These are phyloP conservation scores for Tortricodes alternella DNA, from an alignment of 2,888 invertebrate species.

Conservation along the genomic window DNA sequence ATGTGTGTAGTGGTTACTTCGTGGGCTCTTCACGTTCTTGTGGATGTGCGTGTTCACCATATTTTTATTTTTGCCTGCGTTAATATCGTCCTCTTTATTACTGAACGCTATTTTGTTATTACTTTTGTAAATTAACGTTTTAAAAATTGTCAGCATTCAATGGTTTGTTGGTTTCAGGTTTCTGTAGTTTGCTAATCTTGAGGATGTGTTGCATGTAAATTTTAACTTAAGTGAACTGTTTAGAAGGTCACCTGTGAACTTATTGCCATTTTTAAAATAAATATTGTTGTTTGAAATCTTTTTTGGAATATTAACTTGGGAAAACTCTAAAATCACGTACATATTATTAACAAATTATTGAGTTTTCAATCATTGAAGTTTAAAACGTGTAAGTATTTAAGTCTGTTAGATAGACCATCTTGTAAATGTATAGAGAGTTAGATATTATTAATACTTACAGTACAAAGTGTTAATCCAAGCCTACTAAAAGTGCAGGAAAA, in stretches of 20 bases:
- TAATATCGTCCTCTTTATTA: constrained; percentile 52
- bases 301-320: too few species aligned
- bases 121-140: constrained; percentile 14
- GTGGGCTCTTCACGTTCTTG: constrained; percentile 42
- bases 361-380: too few species aligned
- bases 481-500: constrained; percentile 59
- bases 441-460: too few species aligned
- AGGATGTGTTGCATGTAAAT: neutral
- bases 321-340: too few species aligned
- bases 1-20: constrained; percentile 50
- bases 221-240: constrained; percentile 14
- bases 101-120: constrained; percentile 34
- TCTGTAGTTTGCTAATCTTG: neutral
- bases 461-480: constrained; percentile 53
- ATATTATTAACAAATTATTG: too few species aligned
- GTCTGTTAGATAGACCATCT: too few species aligned
- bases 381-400: too few species aligned
- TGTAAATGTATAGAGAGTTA: too few species aligned
- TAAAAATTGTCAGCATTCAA: neutral
- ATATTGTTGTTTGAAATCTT: too few species aligned
- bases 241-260: neutral
- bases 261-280: neutral
- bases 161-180: neutral
- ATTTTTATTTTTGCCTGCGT: constrained; percentile 49
- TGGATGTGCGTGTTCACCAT: constrained; percentile 50